Conservation (phyloP, 2,888 invertebrate species). For the Trichacis sp. region DNA sequence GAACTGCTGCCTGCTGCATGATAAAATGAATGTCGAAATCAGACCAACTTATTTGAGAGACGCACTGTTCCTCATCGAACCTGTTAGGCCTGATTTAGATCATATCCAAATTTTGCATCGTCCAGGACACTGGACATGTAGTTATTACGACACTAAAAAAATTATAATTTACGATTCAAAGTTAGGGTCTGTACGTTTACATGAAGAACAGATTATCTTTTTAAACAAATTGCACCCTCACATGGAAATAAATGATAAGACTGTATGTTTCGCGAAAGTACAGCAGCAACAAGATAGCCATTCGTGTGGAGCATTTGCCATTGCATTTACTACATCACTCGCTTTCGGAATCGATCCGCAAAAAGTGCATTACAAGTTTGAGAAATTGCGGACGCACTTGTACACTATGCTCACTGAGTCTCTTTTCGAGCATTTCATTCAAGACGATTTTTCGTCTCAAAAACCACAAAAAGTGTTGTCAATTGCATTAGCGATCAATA, state of each 20-base stretch:
- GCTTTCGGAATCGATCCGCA: neutral
- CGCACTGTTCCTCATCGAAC: neutral
- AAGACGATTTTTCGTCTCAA: neutral
- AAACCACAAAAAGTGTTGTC: too few relatives aligned
- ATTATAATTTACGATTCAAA: slow-evolving; percentile 1
- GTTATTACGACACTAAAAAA: slow-evolving; percentile 3
- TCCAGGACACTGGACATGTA: slow-evolving; percentile 1
- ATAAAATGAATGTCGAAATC: neutral
- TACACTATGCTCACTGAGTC: neutral
- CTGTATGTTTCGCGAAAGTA: slow-evolving; percentile 3
- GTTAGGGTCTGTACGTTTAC: neutral
- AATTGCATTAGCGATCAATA: too few relatives aligned
- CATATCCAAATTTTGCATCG: slow-evolving; percentile 3
- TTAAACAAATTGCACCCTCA: neutral
- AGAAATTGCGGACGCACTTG: neutral
- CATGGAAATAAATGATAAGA: neutral
- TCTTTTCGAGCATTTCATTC: neutral
- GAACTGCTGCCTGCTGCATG: neutral
- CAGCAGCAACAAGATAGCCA: neutral
- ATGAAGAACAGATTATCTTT: neutral
- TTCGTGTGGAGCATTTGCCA: slow-evolving; percentile 5
- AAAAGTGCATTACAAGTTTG: neutral
- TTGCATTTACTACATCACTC: neutral
- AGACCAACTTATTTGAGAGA: slow-evolving; percentile 2
- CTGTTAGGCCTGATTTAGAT: neutral